A percentile compares a stretch with the other conserved stretches of the same genome.
phyloP scores from a whole-genome alignment of 2,113 vertebrate genomes.

The Thymallus thymallus region DNA sequence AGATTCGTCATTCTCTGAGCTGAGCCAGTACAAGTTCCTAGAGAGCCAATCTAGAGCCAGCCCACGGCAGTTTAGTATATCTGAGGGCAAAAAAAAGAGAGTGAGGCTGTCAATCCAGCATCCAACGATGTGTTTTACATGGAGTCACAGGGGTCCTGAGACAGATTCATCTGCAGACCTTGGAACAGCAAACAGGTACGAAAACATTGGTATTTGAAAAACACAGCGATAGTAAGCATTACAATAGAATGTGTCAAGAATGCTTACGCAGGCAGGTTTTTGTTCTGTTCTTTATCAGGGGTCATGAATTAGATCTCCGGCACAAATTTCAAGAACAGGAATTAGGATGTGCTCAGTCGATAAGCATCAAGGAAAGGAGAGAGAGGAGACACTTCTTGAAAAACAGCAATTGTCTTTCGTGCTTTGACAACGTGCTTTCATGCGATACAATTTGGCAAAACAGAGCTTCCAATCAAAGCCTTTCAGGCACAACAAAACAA shows the following conservation, averaged over 20 bases:
- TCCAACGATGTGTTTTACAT: background rate
- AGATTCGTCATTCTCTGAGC: constrained; percentile 96
- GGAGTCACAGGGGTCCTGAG: background rate
- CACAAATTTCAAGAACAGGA: no score
- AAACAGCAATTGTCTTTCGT: no score
- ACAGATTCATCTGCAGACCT: no score
- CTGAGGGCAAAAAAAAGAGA: constrained; percentile 58
- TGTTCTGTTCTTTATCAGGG: constrained; percentile 3
- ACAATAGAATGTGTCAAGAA: background rate
- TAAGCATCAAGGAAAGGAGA: no score
- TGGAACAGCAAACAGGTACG: no score
- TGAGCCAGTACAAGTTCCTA: constrained; percentile 98
- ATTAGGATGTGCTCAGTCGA: no score
- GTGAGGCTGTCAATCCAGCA: background rate
- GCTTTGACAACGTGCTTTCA: no score
- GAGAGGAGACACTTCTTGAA: no score
- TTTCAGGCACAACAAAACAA: background rate
- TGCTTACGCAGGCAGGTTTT: background rate
- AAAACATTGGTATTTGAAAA: background rate
- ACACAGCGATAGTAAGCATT: background rate
- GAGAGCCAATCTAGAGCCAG: constrained; percentile 97
- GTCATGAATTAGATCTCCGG: constrained; percentile 8
- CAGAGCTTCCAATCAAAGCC: no score
- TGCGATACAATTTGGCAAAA: no score
- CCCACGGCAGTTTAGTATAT: constrained; percentile 92